Evolutionary conservation across 2,888 invertebrate species (phyloP).

Genomic region (Drosophila yooni): DNA sequence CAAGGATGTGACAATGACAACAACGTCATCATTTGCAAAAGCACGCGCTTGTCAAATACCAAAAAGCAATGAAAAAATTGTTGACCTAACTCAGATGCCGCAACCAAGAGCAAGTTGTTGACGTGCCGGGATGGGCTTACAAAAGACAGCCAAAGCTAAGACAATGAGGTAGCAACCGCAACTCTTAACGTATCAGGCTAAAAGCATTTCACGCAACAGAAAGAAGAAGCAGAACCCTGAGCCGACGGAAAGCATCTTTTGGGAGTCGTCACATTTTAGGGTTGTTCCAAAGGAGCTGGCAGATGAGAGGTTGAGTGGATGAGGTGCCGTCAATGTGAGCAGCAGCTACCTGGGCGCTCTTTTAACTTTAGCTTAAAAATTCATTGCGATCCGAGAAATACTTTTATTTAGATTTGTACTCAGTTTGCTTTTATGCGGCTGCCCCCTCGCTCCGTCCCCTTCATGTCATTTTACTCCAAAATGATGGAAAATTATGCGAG

Average conservation of each 20-base stretch:
- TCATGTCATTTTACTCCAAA: conserved; percentile 22
- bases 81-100: conserved; percentile 62
- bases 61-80: conserved; percentile 63
- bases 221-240: conserved; percentile 3
- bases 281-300: not conserved
- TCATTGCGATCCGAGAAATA: conserved; percentile 74
- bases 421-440: conserved; percentile 22
- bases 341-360: conserved; percentile 52
- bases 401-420: conserved; percentile 64
- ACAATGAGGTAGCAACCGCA: conserved; percentile 60
- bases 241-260: conserved; percentile 48
- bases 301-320: not conserved
- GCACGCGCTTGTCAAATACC: conserved; percentile 59
- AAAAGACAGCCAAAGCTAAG: conserved; percentile 39
- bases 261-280: conserved; percentile 65
- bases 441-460: not conserved
- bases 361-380: conserved; percentile 74
- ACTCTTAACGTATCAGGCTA: conserved; percentile 66
- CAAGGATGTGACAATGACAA: conserved; percentile 28
- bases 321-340: conserved; percentile 17
- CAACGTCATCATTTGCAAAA: conserved; percentile 54
- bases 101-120: conserved; percentile 17
- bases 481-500: conserved; percentile 73
- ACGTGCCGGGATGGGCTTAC: conserved; percentile 18
- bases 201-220: conserved; percentile 63